Base-by-base conservation (phyloP, 2,888 invertebrate species). In the Carabus problematicus region DNA sequence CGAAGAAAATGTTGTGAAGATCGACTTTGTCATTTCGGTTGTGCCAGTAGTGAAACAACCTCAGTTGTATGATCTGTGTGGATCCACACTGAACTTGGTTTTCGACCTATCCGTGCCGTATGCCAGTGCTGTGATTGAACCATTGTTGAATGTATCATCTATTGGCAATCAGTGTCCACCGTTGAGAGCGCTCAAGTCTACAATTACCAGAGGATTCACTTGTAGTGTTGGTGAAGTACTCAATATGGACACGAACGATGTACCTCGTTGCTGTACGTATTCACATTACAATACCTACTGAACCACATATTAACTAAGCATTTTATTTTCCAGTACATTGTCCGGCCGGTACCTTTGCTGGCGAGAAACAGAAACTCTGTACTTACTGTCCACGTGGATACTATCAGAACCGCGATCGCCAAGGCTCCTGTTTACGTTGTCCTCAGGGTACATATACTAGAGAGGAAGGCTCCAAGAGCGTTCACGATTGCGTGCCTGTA, bases 131-230 rank as follows among this genome's bases (percentile, higher is more conserved):
- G 90, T 95, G 0, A 93, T 96, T 74, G 95, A 95, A 78, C 93
- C 95, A 1, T 84, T 97, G 4, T 82, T 96, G 39, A 96, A 95
- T 77, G 92, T 96, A 1, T 92, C 93, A 0, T 89, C 94, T 39
- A 94, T 95, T 77, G 95, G 94, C 42, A 95, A 95, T 78, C 93
- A 94, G 79, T 97, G 97, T 82, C 97, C 97, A 62, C 94, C 95
- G 1, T 82, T 97, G 60, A 88, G 93, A 78, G 97, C 96, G 1
- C 85, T 95, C 1, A 90, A 90, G 77, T 95, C 96, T 49, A 87
- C 89, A 1, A 93, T 95, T 70, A 86, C 89, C 0, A 88, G 95
- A 77, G 97, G 97, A 70, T 98, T 97, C 78, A 94, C 95, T 43
- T 98, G 97, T 76, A 94, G 91, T 75, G 88, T 93, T 63, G 97